Evolutionary conservation across 2,888 invertebrate species (phyloP), one percentile per base, ranked within the genome.

Genomic region (Meloe dianella): DNA sequence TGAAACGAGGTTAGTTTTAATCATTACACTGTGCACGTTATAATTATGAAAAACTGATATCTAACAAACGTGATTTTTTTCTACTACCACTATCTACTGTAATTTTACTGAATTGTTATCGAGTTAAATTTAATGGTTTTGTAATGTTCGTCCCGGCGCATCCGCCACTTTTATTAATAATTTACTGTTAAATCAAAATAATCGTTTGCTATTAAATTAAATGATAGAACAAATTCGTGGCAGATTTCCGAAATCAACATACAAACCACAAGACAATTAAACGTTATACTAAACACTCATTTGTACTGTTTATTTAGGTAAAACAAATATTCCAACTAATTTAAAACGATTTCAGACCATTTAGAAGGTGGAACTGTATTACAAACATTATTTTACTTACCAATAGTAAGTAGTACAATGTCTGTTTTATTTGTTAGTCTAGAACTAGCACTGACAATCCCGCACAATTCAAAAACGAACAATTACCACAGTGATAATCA

Each of bases 231-330:
- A 58, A 32, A 58, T 58, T 58, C 14, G 58, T 58, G 30, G 7
- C 32, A 30, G 58, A 58, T 58, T 58, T 32, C 17, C 17, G 58
- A 58, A 58, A 58, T 58, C 12, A 32, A 35, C 58, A 58, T 58
- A 58, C 32, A 29, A 58, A 58, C 58, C 58, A 22, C 58, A 30
- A 58, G 58, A 58, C 58, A 58, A 58, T 58, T 58, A 58, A 58
- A 58, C n/a, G 12, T 58, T 35, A 20, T 35, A 12, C 17, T 58
- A 1, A 47, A 47, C 4, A 35, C 14, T 58, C 22, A 30, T 35
- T 35, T 30, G 29, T 35, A 30, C 8, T 58, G 35, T 58, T 58
- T 58, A 30, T 58, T 58, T 58, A 58, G 22, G 58, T n/a, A 35
- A 32, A n/a, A 10, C 10, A 47, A 47, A 47, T 20, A 32, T 17